Base-by-base conservation (phyloP, 1,140 invertebrate genomes). In the Drosophila hydei region DNA sequence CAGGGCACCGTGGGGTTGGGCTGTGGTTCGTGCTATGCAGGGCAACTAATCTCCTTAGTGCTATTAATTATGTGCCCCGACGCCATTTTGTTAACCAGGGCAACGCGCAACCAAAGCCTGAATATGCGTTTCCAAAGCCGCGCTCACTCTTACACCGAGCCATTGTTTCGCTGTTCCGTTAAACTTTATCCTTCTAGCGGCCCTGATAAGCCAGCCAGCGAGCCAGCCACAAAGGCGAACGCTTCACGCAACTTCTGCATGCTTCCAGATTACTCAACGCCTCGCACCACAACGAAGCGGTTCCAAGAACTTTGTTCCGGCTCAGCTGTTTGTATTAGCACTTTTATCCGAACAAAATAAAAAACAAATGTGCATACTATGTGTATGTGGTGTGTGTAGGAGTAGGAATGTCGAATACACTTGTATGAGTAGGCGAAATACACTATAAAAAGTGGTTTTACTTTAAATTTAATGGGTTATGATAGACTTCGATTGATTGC, bases 31-130 rank as follows among this genome's bases (percentile, higher is more conserved):
- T 12, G 50, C 50, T 72, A 72, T 72, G 70, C 64, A 58, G 58
- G 58, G 63, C 59, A 77, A 74, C 71, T 77, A 77, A 77, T 77
- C 71, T 77, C 71, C 69, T 77, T 74, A 77, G 64, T 74, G 71
- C 74, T 74, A 77, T 77, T 77, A 77, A 77, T 75, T 75, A 74
- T 77, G 72, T 74, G 47, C 55, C n/a, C n/a, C 64, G 48, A 68
- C 71, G 71, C 72, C 72, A 77, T 74, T 74, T 77, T 74, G 71
- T 70, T 70, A 56, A 73, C 38, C 61, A 56, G 60, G 16, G n/a
- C 56, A 48, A 7, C 27, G 8, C 42, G 16, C 6, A 7, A 33
- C 19, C 43, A 40, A 27, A 58, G 16, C 16, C 52, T 21, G 42
- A 30, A 19, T n/a, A 16, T 21, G 48, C 62, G 14, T 25, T 23